phyloP scores from a whole-genome alignment of 2,888 invertebrate species.

The Agrochola macilenta region DNA sequence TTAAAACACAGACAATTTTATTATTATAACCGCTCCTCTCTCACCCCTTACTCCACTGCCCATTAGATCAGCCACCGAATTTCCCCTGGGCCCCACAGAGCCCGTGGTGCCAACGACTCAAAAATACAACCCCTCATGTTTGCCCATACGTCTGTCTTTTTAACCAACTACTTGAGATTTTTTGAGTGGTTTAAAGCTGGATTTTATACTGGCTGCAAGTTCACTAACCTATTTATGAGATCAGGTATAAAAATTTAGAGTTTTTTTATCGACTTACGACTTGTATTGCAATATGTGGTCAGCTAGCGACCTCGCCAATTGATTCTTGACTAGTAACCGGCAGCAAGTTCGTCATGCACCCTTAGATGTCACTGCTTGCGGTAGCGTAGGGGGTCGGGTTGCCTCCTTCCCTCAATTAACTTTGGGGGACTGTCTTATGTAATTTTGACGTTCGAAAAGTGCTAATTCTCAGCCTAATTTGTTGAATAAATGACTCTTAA shows the following conservation, averaged over 20 bases:
- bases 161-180: constrained; percentile 33
- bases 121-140: constrained; percentile 69
- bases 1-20: constrained; percentile 22
- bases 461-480: no score
- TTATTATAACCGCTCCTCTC: constrained; percentile 51
- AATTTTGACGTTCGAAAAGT: no score
- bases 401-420: no score
- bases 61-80: constrained; percentile 75
- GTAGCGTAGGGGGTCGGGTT: no score
- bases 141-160: constrained; percentile 54
- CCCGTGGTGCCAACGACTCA: constrained; percentile 61
- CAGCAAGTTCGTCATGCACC: no score
- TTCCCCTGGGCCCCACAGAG: constrained; percentile 74
- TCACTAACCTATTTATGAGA: constrained; percentile 27
- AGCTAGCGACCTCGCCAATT: no score
- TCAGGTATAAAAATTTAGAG: neutral
- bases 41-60: constrained; percentile 56
- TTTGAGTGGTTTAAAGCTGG: constrained; percentile 23
- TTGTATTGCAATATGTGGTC: no score
- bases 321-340: no score
- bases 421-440: no score
- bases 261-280: neutral
- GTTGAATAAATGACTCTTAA: no score
- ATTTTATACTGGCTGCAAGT: constrained; percentile 17
- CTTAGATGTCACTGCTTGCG: no score